Conservation (phyloP, 2,888 invertebrate species). For the Caenorhabditis doughertyi region DNA sequence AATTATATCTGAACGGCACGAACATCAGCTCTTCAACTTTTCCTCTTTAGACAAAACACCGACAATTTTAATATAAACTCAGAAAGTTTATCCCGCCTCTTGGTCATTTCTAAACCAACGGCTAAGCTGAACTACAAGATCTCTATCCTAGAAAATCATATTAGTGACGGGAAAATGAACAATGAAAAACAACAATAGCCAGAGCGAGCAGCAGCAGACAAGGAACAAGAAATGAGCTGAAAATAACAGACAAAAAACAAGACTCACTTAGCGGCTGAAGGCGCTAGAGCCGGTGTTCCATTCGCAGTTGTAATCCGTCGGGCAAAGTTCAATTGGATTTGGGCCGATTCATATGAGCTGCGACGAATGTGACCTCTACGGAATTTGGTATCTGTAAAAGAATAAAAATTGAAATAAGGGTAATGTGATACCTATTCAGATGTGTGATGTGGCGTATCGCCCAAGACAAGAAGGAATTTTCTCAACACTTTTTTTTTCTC, state of each 20-base stretch:
- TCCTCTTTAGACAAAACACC: constrained; percentile 9
- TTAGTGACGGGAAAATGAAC: constrained; percentile 16
- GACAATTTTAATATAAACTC: constrained; percentile 12
- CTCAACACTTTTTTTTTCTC: neutral
- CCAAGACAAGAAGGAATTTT: neutral
- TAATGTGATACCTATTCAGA: constrained; percentile 26
- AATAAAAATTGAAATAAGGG: constrained; percentile 11
- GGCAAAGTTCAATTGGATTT: constrained; percentile 72
- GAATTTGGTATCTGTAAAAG: constrained; percentile 63
- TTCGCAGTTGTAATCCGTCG: constrained; percentile 65
- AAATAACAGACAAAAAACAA: constrained; percentile 20
- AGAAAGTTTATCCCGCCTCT: constrained; percentile 1
- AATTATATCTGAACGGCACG: constrained; percentile 60
- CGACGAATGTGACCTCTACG: constrained; percentile 75
- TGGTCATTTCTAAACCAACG: neutral
- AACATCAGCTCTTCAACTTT: constrained; percentile 38
- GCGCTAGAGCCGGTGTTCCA: constrained; percentile 62
- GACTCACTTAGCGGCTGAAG: constrained; percentile 65
- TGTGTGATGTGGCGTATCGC: constrained; percentile 33
- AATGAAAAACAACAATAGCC: constrained; percentile 6
- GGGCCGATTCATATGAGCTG: constrained; percentile 76
- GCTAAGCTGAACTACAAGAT: neutral
- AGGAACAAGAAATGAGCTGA: constrained; percentile 17
- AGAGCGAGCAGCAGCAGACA: neutral
- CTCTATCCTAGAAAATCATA: constrained; percentile 16